Base-by-base conservation (phyloP, 2,113 vertebrate species). In the Bucco capensis region DNA sequence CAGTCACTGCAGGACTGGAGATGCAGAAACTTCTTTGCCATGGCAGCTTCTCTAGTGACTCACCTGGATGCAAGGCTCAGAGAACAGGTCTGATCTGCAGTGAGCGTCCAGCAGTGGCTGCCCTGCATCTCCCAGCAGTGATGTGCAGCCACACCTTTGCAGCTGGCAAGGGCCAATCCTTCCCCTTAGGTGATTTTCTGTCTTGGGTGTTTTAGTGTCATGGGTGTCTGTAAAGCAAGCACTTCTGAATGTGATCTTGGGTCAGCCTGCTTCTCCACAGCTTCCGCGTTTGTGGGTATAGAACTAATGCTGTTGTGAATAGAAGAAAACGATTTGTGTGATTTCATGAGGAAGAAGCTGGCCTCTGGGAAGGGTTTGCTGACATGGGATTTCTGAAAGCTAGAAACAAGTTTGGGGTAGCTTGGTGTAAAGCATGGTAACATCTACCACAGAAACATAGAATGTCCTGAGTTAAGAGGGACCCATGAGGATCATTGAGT, bases 301-400 rank as follows among this genome's bases (percentile, higher is more conserved):
- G 14, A 51, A 21, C 30, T 27, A 76, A n/a, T 1, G 0, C n/a
- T 0, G 1, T 1, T 15, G 22, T 6, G 12, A 47, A 12, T 4
- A 58, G 49, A n/a, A 67, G 28, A 49, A 58, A 78, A 58, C 6
- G 1, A 3, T 10, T n/a, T n/a, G 27, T 18, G 53, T 11, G 24
- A 44, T 57, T 85, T 79, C 76, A 11, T 5, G 15, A 54, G 38
- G 33, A 60, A 30, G 64, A 23, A 13, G 44, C 38, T 35, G 75
- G 49, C 67, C 35, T 60, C 79, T 42, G 54, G 62, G 24, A 79
- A 14, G 10, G 9, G 58, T 12, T 35, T 47, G 35, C 71, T 35
- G 62, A 8, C 5, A 4, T 2, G 6, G 5, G 37, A 35, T 23
- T 14, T 16, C 30, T 51, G 65, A 80, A 67, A 61, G 37, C 60